These are phyloP conservation scores for Chunga burmeisteri DNA, from an alignment of 2,113 vertebrate species.

Conservation along the genomic window DNA sequence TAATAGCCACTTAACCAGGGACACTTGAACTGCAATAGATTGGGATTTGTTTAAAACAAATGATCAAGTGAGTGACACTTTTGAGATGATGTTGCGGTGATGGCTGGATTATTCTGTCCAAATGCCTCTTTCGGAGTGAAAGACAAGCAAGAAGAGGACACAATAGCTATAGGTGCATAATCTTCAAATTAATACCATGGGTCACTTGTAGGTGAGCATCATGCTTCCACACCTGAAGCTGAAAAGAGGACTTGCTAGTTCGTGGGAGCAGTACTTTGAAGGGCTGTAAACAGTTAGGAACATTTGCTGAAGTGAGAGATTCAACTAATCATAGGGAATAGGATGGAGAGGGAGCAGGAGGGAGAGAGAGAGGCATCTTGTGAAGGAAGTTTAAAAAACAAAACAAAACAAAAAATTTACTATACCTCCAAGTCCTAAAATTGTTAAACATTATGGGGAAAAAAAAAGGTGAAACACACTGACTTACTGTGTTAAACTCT, in stretches of 20 bases:
- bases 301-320: neutral
- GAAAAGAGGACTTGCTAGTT: neutral
- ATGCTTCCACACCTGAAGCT: neutral
- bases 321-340: too few species aligned
- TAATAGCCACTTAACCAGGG: neutral
- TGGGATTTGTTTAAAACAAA: neutral
- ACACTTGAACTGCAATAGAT: neutral
- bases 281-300: neutral
- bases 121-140: neutral
- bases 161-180: neutral
- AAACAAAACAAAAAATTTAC: neutral
- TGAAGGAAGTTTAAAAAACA: neutral
- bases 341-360: too few species aligned
- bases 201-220: neutral
- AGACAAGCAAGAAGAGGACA: neutral
- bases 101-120: neutral
- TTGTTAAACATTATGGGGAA: neutral
- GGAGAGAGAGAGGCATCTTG: neutral
- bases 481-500: neutral
- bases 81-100: neutral
- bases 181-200: neutral
- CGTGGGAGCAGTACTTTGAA: neutral
- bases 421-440: neutral
- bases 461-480: neutral
- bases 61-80: neutral